These are phyloP conservation scores for Philhelius pedissequus DNA, from an alignment of 2,888 invertebrate species.

Conservation along the genomic window DNA sequence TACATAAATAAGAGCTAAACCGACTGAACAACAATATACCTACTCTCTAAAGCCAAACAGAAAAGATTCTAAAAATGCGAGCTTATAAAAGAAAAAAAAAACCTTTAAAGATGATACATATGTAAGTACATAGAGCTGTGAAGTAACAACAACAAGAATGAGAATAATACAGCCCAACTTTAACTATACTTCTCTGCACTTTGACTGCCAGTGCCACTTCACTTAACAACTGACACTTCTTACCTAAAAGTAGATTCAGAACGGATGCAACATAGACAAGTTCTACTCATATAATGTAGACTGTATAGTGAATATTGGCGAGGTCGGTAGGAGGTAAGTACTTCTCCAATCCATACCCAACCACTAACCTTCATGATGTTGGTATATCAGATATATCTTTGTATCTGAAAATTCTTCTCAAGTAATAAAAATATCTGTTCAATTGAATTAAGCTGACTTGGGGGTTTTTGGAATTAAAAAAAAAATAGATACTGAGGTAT, in stretches of 20 bases:
- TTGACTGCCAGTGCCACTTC: no score
- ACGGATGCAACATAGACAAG: constrained; percentile 26
- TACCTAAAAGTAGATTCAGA: constrained; percentile 25
- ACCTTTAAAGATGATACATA: constrained; percentile 28
- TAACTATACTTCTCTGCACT: constrained; percentile 53
- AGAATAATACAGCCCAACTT: constrained; percentile 38
- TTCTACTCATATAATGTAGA: neutral
- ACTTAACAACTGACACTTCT: constrained; percentile 45
- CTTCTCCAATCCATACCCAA: neutral
- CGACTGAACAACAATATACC: constrained; percentile 35
- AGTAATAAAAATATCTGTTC: constrained; percentile 67
- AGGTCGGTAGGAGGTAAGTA: neutral
- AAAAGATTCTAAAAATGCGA: constrained; percentile 9
- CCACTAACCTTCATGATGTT: neutral
- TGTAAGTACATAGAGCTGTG: neutral
- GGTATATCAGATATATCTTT: constrained; percentile 2
- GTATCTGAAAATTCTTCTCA: constrained; percentile 39
- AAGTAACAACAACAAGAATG: constrained; percentile 17
- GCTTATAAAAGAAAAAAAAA: constrained; percentile 9
- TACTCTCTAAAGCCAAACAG: neutral
- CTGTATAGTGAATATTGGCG: no score
- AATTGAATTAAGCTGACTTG: constrained; percentile 62
- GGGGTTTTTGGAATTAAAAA: neutral
- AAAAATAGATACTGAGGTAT: no score
- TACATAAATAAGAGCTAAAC: constrained; percentile 28